phyloP scores from a whole-genome alignment of 2,888 invertebrate genomes.

The Drosophila rellima region DNA sequence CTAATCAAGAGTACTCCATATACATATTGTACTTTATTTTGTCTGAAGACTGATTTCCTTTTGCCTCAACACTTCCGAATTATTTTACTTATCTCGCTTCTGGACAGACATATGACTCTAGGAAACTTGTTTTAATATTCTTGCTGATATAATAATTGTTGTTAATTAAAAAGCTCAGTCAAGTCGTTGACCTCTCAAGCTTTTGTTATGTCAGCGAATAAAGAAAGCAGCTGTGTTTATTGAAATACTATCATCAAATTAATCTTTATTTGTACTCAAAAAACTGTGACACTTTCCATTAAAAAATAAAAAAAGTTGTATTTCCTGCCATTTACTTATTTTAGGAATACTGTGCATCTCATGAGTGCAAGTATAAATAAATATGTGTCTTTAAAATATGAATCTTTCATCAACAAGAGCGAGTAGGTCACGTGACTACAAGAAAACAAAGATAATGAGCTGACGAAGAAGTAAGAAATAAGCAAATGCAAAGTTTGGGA shows the following conservation, averaged over 20 bases:
- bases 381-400: background rate
- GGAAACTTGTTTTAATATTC: background rate
- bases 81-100: background rate
- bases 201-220: background rate
- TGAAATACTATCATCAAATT: background rate
- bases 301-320: background rate
- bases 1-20: conserved; percentile 9
- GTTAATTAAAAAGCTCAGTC: background rate
- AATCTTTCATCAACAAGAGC: conserved; percentile 3
- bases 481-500: conserved; percentile 17
- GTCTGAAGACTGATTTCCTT: conserved; percentile 7
- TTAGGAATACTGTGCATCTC: conserved; percentile 9
- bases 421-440: conserved; percentile 19
- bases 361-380: conserved; percentile 8
- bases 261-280: background rate
- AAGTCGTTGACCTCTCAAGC: background rate
- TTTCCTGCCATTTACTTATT: conserved; percentile 10
- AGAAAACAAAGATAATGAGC: conserved; percentile 26
- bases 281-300: conserved; percentile 4
- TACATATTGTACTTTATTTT: background rate
- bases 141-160: background rate
- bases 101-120: background rate
- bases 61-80: conserved; percentile 6
- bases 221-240: background rate
- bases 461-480: conserved; percentile 21